Evolutionary conservation across 2,113 vertebrate genomes (phyloP).

Genomic region (Cheirogaleus medius): DNA sequence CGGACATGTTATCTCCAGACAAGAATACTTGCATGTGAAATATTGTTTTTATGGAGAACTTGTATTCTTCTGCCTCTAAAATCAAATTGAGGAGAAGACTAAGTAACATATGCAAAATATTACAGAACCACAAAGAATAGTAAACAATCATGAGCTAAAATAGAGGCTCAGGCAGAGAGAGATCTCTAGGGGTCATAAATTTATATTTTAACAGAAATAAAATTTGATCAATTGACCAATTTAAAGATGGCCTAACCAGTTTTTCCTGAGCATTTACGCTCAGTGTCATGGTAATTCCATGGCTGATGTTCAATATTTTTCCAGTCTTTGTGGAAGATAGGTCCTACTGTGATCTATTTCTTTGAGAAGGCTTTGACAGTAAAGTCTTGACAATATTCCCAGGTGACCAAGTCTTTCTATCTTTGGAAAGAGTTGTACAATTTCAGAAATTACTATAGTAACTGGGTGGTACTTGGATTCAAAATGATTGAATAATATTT

Average conservation of each 20-base stretch:
- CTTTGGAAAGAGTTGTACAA: slow-evolving; percentile 38
- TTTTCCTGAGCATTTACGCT: not conserved
- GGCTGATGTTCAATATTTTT: not conserved
- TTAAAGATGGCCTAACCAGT: not conserved
- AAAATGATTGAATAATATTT: slow-evolving; percentile 37
- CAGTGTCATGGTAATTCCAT: not conserved
- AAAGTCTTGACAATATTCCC: slow-evolving; percentile 24
- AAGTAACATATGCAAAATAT: not conserved
- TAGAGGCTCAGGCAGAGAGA: not conserved
- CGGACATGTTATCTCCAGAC: not conserved
- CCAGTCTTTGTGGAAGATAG: not conserved
- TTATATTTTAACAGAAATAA: slow-evolving; percentile 14
- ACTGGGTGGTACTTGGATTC: not conserved
- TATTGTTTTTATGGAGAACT: not conserved
- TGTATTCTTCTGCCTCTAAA: not conserved
- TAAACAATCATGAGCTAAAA: not conserved
- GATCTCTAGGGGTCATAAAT: not conserved
- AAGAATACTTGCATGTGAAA: not conserved
- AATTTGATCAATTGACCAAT: not conserved
- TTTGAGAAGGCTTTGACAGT: slow-evolving; percentile 35
- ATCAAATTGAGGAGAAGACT: not conserved
- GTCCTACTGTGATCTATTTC: not conserved
- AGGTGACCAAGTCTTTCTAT: slow-evolving; percentile 40
- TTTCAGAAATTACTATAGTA: slow-evolving; percentile 48
- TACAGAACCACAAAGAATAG: not conserved